Evolutionary conservation across 2,888 invertebrate genomes (phyloP), one percentile per base, ranked within the genome.

Genomic region (Scaptomyza flava): DNA sequence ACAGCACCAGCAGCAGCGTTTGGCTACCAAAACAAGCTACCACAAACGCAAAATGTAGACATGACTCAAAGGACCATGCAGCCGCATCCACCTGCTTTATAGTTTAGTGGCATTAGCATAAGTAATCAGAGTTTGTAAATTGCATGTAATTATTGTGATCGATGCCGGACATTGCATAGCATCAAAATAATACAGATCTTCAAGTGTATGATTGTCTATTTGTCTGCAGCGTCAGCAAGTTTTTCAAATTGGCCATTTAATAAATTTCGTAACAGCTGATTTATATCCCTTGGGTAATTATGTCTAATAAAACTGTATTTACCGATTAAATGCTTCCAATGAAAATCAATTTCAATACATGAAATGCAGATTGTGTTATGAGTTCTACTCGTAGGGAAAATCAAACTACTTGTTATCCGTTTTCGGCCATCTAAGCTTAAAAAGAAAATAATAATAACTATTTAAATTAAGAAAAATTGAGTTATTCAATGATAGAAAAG

Each of bases 81-180:
- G 52, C 64, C 76, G 58, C 63, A 63, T 64, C 56, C 51, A 52
- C 60, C 69, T 73, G 45, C 53, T 54, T 52, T 61, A 30, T 33
- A 46, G 38, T 41, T 41, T 41, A 42, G 14, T 23, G 46, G 72
- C 75, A 80, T 80, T 80, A 72, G 69, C 81, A 61, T 76, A 76
- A 69, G 59, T 78, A 80, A 80, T 83, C 84, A 64, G 68, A 48
- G 66, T 75, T 65, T 53, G 71, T 60, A 72, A 68, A 74, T 74
- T 72, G 68, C 60, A 71, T 68, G 50, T 42, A 72, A 74, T 76
- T 76, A 74, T 68, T 67, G 50, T 67, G 57, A 75, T 75, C 54
- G 61, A 50, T 50, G 45, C 42, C 11, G 48, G 59, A n/a, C 33
- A 30, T 52, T 51, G 56, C 38, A 31, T 30, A 34, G 43, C n/a